Base-by-base conservation (phyloP, 2,888 invertebrate genomes). In the Colostygia pectinataria region DNA sequence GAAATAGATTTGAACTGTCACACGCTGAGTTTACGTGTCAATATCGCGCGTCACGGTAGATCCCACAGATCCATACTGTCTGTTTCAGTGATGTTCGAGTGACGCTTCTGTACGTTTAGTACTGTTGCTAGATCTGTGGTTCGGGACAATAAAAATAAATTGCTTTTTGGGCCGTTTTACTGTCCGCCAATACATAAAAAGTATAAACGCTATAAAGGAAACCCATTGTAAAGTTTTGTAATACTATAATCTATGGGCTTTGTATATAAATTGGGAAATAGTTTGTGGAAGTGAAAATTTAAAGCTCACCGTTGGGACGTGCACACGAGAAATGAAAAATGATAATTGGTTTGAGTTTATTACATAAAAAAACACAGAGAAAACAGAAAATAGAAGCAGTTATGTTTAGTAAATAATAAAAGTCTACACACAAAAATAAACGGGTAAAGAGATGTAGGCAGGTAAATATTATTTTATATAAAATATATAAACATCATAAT, bases 71-170 rank as follows among this genome's bases (percentile, higher is more conserved):
- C 5, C 3, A 1, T 10, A 7, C 4, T 33, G 18, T 32, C 24
- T 34, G 20, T 36, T 39, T 24, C 4, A 25, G 42, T 5, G 12
- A 25, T 6, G 14, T 23, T 13, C 15, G 10, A 50, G 43, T 50
- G 50, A 39, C 33, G 33, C 13, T 25, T 39, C 23, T 4, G 33
- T 24, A 18, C 3, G 10, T 13, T 12, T 2, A 25, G 20, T 33
- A 33, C 9, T 25, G 14, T 31, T 36, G 25, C 14, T 13, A 18
- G 15, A 36, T 44, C 50, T 44, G 50, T 50, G 50, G 50, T 45
- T 50, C 68, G 74, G 70, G 47, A 82, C 80, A 80, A 77, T 81
- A 80, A 82, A 82, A 80, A 68, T 67, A 77, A 82, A 83, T 79
- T 82, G 79, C 74, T 70, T 77, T 73, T 69, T 70, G 63, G 46